A percentile compares a stretch with the other conserved stretches of the same genome.
Evolutionary conservation across 1,140 invertebrate genomes (phyloP).

Genomic region (Belonocnema kinseyi): DNA sequence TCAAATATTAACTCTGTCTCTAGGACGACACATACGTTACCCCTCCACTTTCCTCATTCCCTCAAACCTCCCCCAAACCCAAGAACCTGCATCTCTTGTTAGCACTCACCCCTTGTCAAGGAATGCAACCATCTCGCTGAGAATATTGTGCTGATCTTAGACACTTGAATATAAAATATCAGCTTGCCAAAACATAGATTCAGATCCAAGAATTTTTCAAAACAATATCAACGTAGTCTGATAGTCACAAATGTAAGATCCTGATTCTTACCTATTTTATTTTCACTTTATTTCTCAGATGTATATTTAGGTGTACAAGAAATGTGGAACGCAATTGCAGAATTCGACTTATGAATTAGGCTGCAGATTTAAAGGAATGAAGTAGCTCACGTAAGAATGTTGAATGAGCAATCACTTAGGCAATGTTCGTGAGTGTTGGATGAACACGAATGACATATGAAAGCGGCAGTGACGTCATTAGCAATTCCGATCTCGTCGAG

Average conservation of each 20-base stretch:
- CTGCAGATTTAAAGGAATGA: not conserved
- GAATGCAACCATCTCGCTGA: no score
- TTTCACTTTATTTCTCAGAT: no score
- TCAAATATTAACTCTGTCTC: constrained; percentile 63
- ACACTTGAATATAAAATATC: no score
- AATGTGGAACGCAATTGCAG: no score
- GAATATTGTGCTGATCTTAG: no score
- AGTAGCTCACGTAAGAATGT: not conserved
- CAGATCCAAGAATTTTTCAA: no score
- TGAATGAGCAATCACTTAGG: constrained; percentile 10
- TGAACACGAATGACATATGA: constrained; percentile 70
- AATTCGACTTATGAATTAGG: no score
- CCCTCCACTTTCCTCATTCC: constrained; percentile 30
- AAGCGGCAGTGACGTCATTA: constrained; percentile 75
- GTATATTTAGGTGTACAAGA: no score
- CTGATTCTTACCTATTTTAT: no score
- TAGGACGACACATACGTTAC: constrained; percentile 49
- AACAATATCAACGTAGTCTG: no score
- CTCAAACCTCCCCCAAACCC: constrained; percentile 32
- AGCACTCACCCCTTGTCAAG: not conserved
- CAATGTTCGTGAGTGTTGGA: constrained; percentile 51
- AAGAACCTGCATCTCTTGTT: not conserved
- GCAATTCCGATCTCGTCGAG: constrained; percentile 77
- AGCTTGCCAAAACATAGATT: no score
- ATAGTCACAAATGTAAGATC: no score